Percentiles rank a stretch among this genome's conserved stretches.
Conservation (phyloP, 2,113 vertebrate species). For the Pterophyllum scalare region DNA sequence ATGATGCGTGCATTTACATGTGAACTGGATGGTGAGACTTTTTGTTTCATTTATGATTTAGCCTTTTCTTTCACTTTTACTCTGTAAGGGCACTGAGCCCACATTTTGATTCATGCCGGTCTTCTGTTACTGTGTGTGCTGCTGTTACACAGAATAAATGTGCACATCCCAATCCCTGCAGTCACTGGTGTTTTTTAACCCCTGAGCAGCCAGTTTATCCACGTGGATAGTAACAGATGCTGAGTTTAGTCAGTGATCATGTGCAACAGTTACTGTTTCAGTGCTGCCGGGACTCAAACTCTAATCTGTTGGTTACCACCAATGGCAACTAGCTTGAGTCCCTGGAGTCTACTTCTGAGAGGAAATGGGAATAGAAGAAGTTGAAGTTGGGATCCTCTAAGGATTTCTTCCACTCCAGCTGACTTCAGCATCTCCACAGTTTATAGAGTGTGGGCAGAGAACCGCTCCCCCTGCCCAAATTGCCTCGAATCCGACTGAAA, state of each 20-base stretch:
- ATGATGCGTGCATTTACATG: not conserved
- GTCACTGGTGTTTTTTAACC: slow-evolving; percentile 7
- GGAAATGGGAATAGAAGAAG: not conserved
- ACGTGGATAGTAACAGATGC: not conserved
- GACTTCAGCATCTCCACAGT: not conserved
- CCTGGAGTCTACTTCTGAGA: not conserved
- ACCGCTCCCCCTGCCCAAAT: fast-evolving
- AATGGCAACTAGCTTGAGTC: not conserved
- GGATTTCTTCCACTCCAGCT: not conserved
- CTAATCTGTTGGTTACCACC: too few relatives aligned
- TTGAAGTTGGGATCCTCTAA: not conserved
- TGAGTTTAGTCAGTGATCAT: fast-evolving
- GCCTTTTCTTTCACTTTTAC: not conserved
- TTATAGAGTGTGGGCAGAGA: not conserved
- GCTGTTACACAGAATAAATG: not conserved
- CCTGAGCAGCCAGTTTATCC: not conserved
- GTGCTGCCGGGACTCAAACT: too few relatives aligned
- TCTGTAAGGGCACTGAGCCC: not conserved
- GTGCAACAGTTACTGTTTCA: not conserved
- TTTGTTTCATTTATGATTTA: not conserved
- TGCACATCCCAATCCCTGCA: not conserved
- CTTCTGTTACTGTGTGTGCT: not conserved
- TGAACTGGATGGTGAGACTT: not conserved
- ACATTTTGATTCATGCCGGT: not conserved
- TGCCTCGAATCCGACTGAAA: not conserved